phyloP scores from a whole-genome alignment of 2,888 invertebrate genomes.

The Epirrhoe tristata region DNA sequence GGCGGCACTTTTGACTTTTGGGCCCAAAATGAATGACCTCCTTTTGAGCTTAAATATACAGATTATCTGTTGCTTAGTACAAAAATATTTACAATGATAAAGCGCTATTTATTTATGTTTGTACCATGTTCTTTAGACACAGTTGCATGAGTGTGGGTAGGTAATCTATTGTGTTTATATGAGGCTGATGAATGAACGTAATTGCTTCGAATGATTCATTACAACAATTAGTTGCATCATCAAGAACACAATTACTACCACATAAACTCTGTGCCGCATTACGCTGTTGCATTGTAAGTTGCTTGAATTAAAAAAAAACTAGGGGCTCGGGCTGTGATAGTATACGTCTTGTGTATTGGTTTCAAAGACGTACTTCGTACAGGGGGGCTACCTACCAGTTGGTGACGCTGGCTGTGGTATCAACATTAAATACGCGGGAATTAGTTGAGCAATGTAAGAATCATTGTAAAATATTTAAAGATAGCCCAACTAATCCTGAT shows the following conservation, averaged over 20 bases:
- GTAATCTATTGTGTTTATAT: constrained; percentile 20
- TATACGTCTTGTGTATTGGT: neutral
- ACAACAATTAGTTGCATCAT: constrained; percentile 36
- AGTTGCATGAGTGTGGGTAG: constrained; percentile 4
- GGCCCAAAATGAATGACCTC: too few species aligned
- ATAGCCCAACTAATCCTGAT: too few species aligned
- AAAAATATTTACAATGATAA: too few species aligned
- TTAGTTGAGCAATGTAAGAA: too few species aligned
- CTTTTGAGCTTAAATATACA: too few species aligned
- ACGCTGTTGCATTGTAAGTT: constrained; percentile 12
- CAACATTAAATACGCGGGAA: too few species aligned
- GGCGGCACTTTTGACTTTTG: too few species aligned
- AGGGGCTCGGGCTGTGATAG: neutral
- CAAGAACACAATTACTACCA: constrained; percentile 28
- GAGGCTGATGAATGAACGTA: constrained; percentile 33
- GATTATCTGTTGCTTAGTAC: too few species aligned
- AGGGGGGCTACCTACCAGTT: too few species aligned
- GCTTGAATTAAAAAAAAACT: neutral
- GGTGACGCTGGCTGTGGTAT: too few species aligned
- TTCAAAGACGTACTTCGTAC: too few species aligned
- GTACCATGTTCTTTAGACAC: neutral
- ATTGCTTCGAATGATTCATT: constrained; percentile 37
- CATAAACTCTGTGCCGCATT: constrained; percentile 10
- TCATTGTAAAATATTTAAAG: too few species aligned
- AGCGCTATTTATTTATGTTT: neutral